Percentiles rank a stretch among this genome's conserved stretches.
Evolutionary conservation across 2,888 invertebrate genomes (phyloP).

Genomic region (Caenorhabditis auriculariae): DNA sequence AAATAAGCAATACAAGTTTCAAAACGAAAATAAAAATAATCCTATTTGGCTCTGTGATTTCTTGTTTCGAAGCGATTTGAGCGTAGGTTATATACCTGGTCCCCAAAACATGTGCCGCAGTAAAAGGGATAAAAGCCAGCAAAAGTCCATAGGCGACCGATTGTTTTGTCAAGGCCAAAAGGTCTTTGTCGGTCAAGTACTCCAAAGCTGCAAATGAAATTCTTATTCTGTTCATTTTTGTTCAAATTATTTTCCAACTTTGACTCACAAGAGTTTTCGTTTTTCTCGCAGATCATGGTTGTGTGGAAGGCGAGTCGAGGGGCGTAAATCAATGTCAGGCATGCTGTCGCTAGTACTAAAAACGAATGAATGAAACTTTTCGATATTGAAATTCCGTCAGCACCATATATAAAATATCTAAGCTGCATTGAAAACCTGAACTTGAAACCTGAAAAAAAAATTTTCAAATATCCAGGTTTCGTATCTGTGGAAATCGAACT

Average conservation of each 20-base stretch:
- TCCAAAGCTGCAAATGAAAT: not conserved
- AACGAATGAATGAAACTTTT: not conserved
- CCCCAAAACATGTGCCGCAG: slow-evolving; percentile 22
- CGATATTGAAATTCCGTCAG: too few species aligned
- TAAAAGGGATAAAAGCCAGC: slow-evolving; percentile 25
- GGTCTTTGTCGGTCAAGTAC: not conserved
- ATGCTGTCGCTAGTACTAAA: slow-evolving; percentile 26
- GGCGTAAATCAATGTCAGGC: slow-evolving; percentile 31
- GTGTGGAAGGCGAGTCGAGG: slow-evolving; percentile 37
- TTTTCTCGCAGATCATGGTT: slow-evolving; percentile 34
- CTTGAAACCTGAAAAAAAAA: not conserved
- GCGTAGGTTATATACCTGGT: too few species aligned
- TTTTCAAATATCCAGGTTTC: too few species aligned
- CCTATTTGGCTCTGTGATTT: too few species aligned
- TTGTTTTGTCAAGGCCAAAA: too few species aligned
- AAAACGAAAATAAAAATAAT: too few species aligned
- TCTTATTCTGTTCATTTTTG: not conserved
- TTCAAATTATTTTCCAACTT: not conserved
- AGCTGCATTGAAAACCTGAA: slow-evolving; percentile 1
- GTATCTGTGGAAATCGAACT: too few species aligned
- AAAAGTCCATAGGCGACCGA: slow-evolving; percentile 33
- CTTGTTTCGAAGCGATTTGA: too few species aligned
- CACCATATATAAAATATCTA: not conserved
- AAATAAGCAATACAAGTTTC: too few species aligned
- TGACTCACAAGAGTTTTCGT: slow-evolving; percentile 6